Conservation (phyloP, 1,140 invertebrate species). For the Drosophila ficusphila region DNA sequence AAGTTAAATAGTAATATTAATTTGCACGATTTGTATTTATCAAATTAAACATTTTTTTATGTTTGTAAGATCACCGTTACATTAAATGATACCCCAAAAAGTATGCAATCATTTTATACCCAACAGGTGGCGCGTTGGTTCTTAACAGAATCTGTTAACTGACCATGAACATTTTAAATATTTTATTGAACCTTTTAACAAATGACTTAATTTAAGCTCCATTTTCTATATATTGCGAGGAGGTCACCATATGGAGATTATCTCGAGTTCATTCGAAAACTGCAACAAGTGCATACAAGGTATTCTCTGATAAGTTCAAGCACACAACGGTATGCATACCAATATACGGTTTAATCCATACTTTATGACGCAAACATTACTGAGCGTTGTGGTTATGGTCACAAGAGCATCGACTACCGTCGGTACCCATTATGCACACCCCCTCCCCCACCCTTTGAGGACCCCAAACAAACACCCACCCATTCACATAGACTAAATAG, state of each 20-base stretch:
- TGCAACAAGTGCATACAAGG: slow-evolving; percentile 23
- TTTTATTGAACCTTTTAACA: no score
- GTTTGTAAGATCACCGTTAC: no score
- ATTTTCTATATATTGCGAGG: background rate
- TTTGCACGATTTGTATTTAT: no score
- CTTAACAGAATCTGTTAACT: no score
- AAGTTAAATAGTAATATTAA: no score
- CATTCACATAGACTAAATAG: slow-evolving; percentile 62
- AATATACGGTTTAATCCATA: slow-evolving; percentile 53
- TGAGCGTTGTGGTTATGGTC: slow-evolving; percentile 28
- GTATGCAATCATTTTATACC: no score
- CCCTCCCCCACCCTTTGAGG: no score
- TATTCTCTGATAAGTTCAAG: slow-evolving; percentile 40
- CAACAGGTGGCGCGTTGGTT: no score
- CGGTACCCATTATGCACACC: slow-evolving; percentile 5
- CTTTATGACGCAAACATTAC: slow-evolving; percentile 69
- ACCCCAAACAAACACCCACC: background rate
- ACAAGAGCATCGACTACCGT: slow-evolving; percentile 9
- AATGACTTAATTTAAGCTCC: background rate
- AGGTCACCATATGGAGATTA: slow-evolving; percentile 1
- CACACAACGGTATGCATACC: background rate
- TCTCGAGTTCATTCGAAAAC: background rate
- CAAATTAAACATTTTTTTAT: no score
- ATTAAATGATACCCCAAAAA: no score
- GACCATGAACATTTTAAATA: no score